Evolutionary conservation across 2,888 invertebrate species (phyloP).

Genomic region (Elegia similella): DNA sequence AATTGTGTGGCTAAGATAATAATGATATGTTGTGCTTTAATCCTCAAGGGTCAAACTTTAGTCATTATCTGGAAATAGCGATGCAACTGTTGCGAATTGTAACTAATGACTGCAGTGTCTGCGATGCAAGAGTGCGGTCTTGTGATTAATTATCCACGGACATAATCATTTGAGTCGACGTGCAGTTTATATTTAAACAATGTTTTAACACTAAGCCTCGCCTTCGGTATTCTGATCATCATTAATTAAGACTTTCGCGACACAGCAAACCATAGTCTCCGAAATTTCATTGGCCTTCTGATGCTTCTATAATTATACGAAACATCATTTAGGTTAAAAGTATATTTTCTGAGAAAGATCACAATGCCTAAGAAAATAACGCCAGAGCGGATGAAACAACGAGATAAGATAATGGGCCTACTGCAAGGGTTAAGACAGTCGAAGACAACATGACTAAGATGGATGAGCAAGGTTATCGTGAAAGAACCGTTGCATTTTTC

Average conservation of each 20-base stretch:
- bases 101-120: constrained; percentile 62
- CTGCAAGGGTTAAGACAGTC: not conserved
- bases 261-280: not conserved
- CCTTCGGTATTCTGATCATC: constrained; percentile 12
- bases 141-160: constrained; percentile 59
- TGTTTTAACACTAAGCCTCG: constrained; percentile 8
- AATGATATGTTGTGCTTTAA: not conserved
- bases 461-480: constrained; percentile 12
- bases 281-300: not conserved
- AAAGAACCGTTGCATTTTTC: not conserved
- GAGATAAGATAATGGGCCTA: constrained; percentile 13
- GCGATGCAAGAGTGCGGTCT: constrained; percentile 50
- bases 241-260: constrained; percentile 3
- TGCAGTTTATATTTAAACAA: constrained; percentile 40
- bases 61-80: constrained; percentile 57
- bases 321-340: not conserved
- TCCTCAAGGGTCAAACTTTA: constrained; percentile 26
- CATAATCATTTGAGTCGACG: constrained; percentile 49
- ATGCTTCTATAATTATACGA: not conserved
- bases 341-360: constrained; percentile 3
- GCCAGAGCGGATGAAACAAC: constrained; percentile 10
- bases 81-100: constrained; percentile 63
- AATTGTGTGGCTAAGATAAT: not conserved
- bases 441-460: constrained; percentile 5
- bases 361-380: not conserved